A percentile compares a stretch with the other conserved stretches of the same genome.
Evolutionary conservation across 2,113 vertebrate species (phyloP).

Genomic region (Aegotheles bennettii): DNA sequence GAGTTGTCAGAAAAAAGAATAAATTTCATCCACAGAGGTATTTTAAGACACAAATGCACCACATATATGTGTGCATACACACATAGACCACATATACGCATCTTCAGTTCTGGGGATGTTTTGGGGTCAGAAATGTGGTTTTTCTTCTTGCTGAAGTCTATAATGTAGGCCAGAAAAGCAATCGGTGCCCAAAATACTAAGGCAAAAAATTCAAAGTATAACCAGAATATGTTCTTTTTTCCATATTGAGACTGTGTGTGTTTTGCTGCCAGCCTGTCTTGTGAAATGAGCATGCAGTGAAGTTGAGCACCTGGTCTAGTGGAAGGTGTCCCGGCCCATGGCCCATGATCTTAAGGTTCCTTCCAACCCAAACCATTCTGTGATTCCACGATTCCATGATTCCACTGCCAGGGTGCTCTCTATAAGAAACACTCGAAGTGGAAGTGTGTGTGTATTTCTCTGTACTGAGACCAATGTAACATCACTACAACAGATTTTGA

Average conservation of each 20-base stretch:
- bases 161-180: neutral
- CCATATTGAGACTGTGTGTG: neutral
- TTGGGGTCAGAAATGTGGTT: neutral
- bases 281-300: neutral
- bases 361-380: no score
- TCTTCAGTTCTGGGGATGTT: neutral
- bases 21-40: neutral
- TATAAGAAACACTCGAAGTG: neutral
- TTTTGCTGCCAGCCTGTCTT: neutral
- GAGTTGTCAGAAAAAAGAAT: neutral
- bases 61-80: fast-evolving
- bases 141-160: neutral
- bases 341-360: no score
- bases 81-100: no score
- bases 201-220: neutral
- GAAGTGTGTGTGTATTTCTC: neutral
- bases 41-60: neutral
- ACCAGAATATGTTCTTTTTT: neutral
- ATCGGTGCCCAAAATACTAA: neutral
- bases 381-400: no score
- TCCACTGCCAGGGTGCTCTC: neutral
- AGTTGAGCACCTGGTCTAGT: no score
- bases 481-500: neutral
- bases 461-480: neutral
- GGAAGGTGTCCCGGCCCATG: no score